A percentile compares a stretch with the other conserved stretches of the same genome.
phyloP scores from a whole-genome alignment of 2,888 invertebrate species.

The Catocala nupta region DNA sequence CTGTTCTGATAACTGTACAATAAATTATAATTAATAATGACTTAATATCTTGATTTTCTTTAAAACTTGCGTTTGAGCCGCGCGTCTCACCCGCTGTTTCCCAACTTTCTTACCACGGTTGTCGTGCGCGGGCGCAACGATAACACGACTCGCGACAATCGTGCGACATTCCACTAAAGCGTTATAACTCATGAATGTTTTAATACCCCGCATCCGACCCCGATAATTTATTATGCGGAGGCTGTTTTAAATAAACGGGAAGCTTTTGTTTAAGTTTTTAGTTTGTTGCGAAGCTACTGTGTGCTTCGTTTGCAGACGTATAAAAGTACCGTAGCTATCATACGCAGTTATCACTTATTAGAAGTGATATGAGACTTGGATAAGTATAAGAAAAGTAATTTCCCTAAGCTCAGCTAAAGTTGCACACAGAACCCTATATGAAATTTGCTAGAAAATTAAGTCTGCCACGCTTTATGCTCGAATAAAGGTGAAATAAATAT shows the following conservation, averaged over 20 bases:
- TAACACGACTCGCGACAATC: constrained; percentile 56
- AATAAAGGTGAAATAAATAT: no score
- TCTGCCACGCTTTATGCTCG: no score
- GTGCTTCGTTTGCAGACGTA: background rate
- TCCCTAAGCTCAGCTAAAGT: no score
- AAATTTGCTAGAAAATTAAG: no score
- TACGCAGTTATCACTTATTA: no score
- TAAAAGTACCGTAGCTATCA: background rate
- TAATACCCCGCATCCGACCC: constrained; percentile 56
- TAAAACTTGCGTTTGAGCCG: constrained; percentile 18
- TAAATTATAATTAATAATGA: no score
- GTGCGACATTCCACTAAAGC: constrained; percentile 59
- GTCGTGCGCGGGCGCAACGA: constrained; percentile 57
- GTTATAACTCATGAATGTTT: constrained; percentile 68
- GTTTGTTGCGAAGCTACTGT: constrained; percentile 22
- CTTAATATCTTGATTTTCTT: background rate
- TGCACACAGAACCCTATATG: no score
- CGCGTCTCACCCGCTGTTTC: constrained; percentile 21
- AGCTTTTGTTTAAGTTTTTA: constrained; percentile 49
- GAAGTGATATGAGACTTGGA: no score
- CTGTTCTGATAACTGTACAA: no score
- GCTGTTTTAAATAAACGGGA: constrained; percentile 53
- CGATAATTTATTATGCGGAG: constrained; percentile 52
- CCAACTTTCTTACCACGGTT: constrained; percentile 29
- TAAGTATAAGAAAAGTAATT: no score